Percentiles rank a stretch among this genome's conserved stretches.
phyloP scores from a whole-genome alignment of 2,797 vertebrate species.

The Melanotaenia parkinsoni region DNA sequence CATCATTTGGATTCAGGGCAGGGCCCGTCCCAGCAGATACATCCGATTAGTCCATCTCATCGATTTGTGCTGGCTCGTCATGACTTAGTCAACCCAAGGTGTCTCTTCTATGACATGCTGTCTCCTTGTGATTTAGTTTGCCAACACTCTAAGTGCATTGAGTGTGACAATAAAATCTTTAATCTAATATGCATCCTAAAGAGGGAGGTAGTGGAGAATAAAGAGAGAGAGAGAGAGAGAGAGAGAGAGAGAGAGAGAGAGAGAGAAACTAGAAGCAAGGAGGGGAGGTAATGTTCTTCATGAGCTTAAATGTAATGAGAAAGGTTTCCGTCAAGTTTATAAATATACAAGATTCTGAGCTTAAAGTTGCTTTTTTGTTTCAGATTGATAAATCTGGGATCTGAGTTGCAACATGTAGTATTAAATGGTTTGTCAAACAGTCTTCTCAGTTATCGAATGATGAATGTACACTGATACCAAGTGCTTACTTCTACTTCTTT shows the following conservation, averaged over 20 bases:
- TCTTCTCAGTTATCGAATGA: conserved; percentile 17
- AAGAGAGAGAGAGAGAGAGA: conserved; percentile 43
- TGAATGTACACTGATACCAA: conserved; percentile 2
- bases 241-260: no score
- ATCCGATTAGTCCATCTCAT: conserved; percentile 84
- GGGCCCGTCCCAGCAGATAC: conserved; percentile 77
- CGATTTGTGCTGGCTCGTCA: conserved; percentile 79
- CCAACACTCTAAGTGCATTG: conserved; percentile 79
- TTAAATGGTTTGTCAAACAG: conserved; percentile 31
- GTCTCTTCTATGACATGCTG: conserved; percentile 80
- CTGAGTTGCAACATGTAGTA: conserved; percentile 18
- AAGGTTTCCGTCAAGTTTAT: conserved; percentile 60
- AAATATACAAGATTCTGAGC: conserved; percentile 31
- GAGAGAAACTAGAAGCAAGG: not conserved
- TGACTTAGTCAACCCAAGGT: conserved; percentile 81
- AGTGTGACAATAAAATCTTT: conserved; percentile 82
- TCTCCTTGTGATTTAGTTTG: conserved; percentile 80
- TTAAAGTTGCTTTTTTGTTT: conserved; percentile 19
- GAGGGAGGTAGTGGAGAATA: conserved; percentile 59
- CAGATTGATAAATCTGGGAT: conserved; percentile 14
- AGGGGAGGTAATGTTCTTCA: conserved; percentile 50
- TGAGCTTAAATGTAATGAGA: conserved; percentile 67
- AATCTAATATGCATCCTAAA: conserved; percentile 81
- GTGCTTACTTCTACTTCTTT: conserved; percentile 22
- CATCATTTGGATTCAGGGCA: conserved; percentile 83